Evolutionary conservation across 2,113 vertebrate species (phyloP).

Genomic region (Damaliscus lunatus): DNA sequence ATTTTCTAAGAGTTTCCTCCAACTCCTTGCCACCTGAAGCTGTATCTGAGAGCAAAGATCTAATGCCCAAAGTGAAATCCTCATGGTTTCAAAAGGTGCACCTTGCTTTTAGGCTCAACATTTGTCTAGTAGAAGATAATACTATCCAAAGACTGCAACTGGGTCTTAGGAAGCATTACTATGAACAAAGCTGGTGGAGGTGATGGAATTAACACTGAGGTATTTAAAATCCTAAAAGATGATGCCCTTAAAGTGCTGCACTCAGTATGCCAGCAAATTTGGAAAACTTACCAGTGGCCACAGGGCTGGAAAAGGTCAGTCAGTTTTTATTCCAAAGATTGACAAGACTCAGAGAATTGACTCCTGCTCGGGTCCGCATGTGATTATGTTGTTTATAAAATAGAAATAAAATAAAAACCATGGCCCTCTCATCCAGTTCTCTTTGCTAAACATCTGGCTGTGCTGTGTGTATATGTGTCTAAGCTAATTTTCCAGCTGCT

Average conservation of each 20-base stretch:
- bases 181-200: background rate
- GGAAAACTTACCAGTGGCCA: background rate
- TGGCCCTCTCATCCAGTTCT: background rate
- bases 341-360: background rate
- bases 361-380: background rate
- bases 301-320: background rate
- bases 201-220: background rate
- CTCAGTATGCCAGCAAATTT: background rate
- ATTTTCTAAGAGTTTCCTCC: background rate
- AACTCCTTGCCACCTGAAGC: background rate
- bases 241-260: background rate
- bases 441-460: constrained; percentile 41
- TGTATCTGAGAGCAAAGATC: background rate
- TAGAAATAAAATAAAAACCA: constrained; percentile 39
- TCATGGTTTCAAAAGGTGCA: background rate
- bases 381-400: constrained; percentile 43
- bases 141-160: background rate
- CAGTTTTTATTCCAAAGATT: background rate
- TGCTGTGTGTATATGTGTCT: constrained; percentile 6
- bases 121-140: background rate
- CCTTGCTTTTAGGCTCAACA: background rate
- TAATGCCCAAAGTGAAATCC: background rate
- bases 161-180: background rate
- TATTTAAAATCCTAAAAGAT: background rate
- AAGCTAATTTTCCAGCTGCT: constrained; percentile 55